Evolutionary conservation across 2,113 vertebrate genomes (phyloP), one percentile per base, ranked within the genome.

Genomic region (Antigone vipio): DNA sequence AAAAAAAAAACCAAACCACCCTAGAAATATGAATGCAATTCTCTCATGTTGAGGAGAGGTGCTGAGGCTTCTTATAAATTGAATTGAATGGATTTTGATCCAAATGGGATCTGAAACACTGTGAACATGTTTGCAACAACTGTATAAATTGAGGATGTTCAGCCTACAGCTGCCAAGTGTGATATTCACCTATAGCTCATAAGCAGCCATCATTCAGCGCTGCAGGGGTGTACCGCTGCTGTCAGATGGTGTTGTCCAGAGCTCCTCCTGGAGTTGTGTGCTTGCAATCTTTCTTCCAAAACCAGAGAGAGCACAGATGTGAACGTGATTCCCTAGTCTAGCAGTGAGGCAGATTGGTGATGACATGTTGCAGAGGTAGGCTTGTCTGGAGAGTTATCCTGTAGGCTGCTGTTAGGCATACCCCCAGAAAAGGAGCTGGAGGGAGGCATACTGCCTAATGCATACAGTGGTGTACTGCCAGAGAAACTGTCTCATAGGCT

Each of bases 171-270:
- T 71, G 30, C 38, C 60, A 55, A 56, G 38, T 4, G 29, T 45
- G 47, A 75, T 26, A 40, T 8, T 59, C 73, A 47, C 55, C 63
- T 32, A 63, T 63, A 38, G 47, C 52, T 92, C 23, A 5, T 35
- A 12, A 42, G 16, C 45, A 77, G 63, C 38, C 0, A 0, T 18
- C 5, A 0, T 14, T n/a, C 26, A 30, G 83, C 77, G 35, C 55
- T 88, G 34, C 20, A 7, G 53, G 9, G 2, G 5, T 5, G 5
- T 24, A 30, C 35, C 4, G 4, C 60, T 1, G 2, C 47, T 78
- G 72, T 5, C 66, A 60, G 50, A 64, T 1, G 2, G 29, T 58
- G 17, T 13, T 52, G 45, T 62, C 75, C 91, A 76, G 50, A 86
- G 78, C 83, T 94, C 79, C 79, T 86, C 68, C 83, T 86, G 63